A percentile compares a stretch with the other conserved stretches of the same genome.
phyloP scores from a whole-genome alignment of 2,888 invertebrate genomes.

The Xestia c-nigrum region DNA sequence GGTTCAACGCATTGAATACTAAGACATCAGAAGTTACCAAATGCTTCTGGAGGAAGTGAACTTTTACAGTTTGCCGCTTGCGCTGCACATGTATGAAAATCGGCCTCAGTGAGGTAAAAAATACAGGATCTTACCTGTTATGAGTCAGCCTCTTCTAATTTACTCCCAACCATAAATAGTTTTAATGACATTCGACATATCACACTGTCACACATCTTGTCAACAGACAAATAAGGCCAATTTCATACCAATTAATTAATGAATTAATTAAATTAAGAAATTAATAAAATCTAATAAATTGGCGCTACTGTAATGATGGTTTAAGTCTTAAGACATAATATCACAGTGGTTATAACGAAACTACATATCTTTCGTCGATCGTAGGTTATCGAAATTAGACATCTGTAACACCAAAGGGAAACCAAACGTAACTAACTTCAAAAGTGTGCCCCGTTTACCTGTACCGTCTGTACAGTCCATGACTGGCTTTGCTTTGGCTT shows the following conservation, averaged over 20 bases:
- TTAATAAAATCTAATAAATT: no score
- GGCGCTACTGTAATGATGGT: no score
- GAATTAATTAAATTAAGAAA: no score
- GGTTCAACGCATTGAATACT: background rate
- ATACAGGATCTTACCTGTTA: background rate
- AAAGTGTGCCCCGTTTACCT: no score
- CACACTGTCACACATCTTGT: background rate
- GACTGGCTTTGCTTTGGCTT: no score
- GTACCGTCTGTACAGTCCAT: no score
- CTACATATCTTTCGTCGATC: no score
- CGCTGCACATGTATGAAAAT: background rate
- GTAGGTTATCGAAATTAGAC: no score
- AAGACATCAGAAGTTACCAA: constrained; percentile 7
- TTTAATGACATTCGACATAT: background rate
- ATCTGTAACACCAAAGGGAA: no score
- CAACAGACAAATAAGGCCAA: background rate
- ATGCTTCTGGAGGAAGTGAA: background rate
- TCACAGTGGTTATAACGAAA: no score
- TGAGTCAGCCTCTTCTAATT: background rate
- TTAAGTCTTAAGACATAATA: no score
- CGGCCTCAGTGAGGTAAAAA: background rate
- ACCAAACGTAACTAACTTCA: no score
- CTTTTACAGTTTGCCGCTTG: background rate
- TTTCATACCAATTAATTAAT: background rate
- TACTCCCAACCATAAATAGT: background rate